phyloP scores from a whole-genome alignment of 1,140 invertebrate genomes.

The Microplitis mediator region DNA sequence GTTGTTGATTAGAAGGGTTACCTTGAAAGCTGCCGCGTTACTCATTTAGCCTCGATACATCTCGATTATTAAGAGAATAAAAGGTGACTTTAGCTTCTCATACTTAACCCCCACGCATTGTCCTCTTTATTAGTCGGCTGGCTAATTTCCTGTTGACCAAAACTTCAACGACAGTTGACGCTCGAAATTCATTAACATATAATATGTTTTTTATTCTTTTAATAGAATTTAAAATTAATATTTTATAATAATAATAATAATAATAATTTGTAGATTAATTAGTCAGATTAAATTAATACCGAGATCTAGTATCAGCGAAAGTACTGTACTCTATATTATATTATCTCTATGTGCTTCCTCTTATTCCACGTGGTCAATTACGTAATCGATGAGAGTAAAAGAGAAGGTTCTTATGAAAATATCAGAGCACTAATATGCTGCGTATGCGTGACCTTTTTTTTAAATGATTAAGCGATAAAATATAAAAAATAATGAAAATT shows the following conservation, averaged over 20 bases:
- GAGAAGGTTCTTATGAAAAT: conserved; percentile 10
- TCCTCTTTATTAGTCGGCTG: background rate
- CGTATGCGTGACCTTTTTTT: background rate
- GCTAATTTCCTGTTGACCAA: conserved; percentile 4
- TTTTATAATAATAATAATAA: background rate
- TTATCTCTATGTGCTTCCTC: background rate
- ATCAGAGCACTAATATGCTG: background rate
- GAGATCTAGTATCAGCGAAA: background rate
- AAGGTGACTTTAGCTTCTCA: conserved; percentile 2
- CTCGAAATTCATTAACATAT: no score
- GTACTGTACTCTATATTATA: background rate
- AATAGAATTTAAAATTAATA: no score
- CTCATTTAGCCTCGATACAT: conserved; percentile 17
- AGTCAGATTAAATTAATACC: background rate
- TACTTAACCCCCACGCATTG: background rate
- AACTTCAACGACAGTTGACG: background rate
- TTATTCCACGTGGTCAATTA: conserved; percentile 12
- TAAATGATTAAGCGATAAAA: background rate
- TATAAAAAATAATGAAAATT: no score
- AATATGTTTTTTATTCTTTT: no score
- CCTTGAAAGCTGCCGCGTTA: conserved; percentile 12
- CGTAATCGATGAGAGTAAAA: conserved; percentile 22
- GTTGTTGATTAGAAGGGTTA: background rate
- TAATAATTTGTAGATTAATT: background rate
- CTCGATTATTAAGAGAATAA: background rate